Conservation (phyloP, 2,113 vertebrate genomes). For the Myrmecophaga tridactyla region DNA sequence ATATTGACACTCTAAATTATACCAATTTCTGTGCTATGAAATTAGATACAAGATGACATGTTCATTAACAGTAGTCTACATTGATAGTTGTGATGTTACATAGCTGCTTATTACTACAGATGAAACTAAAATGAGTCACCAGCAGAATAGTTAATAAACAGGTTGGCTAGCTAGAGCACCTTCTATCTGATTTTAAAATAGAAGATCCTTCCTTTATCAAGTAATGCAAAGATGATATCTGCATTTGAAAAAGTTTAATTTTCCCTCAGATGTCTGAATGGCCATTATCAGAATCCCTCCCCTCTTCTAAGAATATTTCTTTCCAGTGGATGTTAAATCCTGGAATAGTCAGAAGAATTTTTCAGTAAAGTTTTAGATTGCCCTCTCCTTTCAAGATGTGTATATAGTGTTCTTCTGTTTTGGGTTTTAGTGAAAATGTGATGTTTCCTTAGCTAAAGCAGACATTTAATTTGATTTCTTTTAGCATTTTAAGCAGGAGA, state of each 20-base stretch:
- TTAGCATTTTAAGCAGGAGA: constrained; percentile 25
- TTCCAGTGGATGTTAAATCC: background rate
- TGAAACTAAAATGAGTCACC: constrained; percentile 69
- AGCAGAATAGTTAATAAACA: constrained; percentile 53
- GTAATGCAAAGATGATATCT: constrained; percentile 1
- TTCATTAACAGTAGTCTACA: constrained; percentile 64
- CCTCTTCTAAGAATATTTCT: background rate
- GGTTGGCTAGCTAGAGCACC: constrained; percentile 51
- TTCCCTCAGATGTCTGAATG: background rate
- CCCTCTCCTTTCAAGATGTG: background rate
- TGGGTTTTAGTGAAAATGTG: constrained; percentile 8
- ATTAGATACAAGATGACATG: constrained; percentile 53
- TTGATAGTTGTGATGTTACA: constrained; percentile 31
- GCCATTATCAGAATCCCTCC: background rate
- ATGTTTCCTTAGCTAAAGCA: background rate
- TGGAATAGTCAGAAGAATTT: background rate
- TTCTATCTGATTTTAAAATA: constrained; percentile 52
- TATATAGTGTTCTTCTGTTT: background rate
- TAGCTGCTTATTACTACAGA: constrained; percentile 55
- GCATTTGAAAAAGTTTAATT: background rate
- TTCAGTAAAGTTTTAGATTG: background rate
- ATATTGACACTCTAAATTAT: constrained; percentile 36
- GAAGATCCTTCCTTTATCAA: constrained; percentile 81
- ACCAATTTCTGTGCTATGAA: constrained; percentile 49
- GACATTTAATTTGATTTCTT: constrained; percentile 33